phyloP scores from a whole-genome alignment of 2,797 vertebrate species.

The Eleutherodactylus coqui region DNA sequence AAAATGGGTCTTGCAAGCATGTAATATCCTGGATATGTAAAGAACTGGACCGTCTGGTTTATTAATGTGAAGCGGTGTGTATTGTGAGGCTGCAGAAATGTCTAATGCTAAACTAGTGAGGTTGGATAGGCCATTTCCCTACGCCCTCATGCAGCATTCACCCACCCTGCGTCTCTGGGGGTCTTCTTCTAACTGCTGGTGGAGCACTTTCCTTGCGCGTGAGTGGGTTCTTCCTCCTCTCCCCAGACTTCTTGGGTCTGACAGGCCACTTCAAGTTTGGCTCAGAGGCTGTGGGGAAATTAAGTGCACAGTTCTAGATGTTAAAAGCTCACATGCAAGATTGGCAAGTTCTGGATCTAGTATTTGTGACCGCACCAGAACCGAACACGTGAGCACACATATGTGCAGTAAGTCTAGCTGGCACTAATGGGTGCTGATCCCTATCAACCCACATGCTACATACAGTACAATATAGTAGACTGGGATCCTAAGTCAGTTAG shows the following conservation, averaged over 20 bases:
- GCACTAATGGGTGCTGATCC: not conserved
- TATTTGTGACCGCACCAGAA: slow-evolving; percentile 17
- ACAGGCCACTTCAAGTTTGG: slow-evolving; percentile 89
- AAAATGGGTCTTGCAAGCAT: not conserved
- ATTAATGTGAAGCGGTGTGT: not conserved
- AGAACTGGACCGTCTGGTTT: not conserved
- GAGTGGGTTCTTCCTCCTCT: slow-evolving; percentile 84
- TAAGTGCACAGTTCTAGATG: slow-evolving; percentile 34
- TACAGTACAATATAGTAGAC: not conserved
- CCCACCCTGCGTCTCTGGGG: slow-evolving; percentile 83
- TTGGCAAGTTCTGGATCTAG: slow-evolving; percentile 14
- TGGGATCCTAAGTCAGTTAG: not conserved
- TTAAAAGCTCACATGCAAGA: slow-evolving; percentile 35
- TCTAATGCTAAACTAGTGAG: slow-evolving; percentile 1
- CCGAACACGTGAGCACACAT: slow-evolving; percentile 27
- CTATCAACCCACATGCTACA: not conserved
- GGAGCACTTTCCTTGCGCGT: slow-evolving; percentile 88
- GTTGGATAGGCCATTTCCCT: not conserved
- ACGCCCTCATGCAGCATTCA: not conserved
- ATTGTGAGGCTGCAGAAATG: not conserved
- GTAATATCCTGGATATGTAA: not conserved
- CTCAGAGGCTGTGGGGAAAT: slow-evolving; percentile 81
- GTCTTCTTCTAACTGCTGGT: slow-evolving; percentile 80
- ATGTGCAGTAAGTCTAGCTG: not conserved
- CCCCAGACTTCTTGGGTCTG: slow-evolving; percentile 86